Evolutionary conservation across 2,888 invertebrate genomes (phyloP), one percentile per base, ranked within the genome.

Genomic region (Odontothrips loti): DNA sequence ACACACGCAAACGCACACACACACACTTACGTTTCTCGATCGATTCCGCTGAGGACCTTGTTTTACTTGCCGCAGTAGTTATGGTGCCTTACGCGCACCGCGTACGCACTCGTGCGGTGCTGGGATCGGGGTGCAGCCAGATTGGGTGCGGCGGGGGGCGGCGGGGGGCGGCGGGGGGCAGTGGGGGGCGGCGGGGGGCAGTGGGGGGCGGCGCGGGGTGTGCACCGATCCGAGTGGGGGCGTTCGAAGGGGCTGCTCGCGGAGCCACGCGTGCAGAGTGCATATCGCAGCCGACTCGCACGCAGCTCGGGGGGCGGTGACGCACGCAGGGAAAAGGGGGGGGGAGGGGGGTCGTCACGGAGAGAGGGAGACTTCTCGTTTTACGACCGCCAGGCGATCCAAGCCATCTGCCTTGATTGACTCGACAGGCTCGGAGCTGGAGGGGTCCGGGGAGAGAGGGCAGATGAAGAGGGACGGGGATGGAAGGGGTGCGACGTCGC

Each of bases 331-430:
- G 34, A 43, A 6, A 6, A 43, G 34, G 34, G 3, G 34, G 34
- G 34, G 3, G 34, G 34, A 43, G 6, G 34, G 6, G 34, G 34
- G 34, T 43, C 34, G 34, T 4, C 34, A 43, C 17, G 58, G 58
- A 8, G 58, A 58, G 17, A 17, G 58, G 58, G 58, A 58, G 58
- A 58, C 58, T 58, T 58, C 58, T 58, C 58, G 27, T 75, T 75
- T 75, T 75, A 75, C 68, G 68, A 75, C 68, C 68, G 23, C 11
- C 68, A 75, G 68, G 68, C 68, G 68, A 75, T 75, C 68, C 68
- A 12, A 75, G 68, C 68, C 68, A 75, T 75, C 68, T 75, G 68
- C 68, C 68, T 75, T 75, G 68, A 75, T 75, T 75, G 68, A 75
- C 68, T 75, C 68, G 68, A 27, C 68, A 12, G 23, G 12, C 10